Evolutionary conservation across 2,888 invertebrate genomes (phyloP).

Genomic region (Drosophila leonis): DNA sequence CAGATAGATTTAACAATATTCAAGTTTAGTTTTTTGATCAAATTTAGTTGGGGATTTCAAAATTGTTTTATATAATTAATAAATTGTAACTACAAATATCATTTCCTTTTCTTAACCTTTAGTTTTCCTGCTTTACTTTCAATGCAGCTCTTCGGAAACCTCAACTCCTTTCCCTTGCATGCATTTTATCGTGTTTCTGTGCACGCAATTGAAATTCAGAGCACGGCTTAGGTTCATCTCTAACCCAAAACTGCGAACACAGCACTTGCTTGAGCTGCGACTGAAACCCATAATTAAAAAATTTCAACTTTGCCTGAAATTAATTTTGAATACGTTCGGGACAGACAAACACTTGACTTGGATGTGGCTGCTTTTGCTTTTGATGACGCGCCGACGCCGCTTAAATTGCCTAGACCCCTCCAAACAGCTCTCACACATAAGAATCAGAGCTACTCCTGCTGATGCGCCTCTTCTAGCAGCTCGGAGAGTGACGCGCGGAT

Average conservation of each 20-base stretch:
- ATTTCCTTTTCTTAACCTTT: not conserved
- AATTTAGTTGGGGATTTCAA: too few relatives aligned
- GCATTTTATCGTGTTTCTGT: not conserved
- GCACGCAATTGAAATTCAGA: slow-evolving; percentile 25
- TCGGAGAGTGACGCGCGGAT: slow-evolving; percentile 69
- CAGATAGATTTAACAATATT: too few relatives aligned
- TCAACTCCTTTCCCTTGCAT: not conserved
- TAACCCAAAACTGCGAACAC: slow-evolving; percentile 23
- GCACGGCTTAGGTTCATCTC: slow-evolving; percentile 44
- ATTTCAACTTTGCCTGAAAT: slow-evolving; percentile 75
- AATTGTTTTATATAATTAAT: too few relatives aligned
- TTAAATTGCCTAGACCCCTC: slow-evolving; percentile 70
- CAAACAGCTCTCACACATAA: slow-evolving; percentile 32
- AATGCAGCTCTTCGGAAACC: not conserved
- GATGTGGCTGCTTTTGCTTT: slow-evolving; percentile 61
- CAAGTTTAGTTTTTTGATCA: too few relatives aligned
- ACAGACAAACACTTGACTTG: slow-evolving; percentile 73
- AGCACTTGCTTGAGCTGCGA: slow-evolving; percentile 30
- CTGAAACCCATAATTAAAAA: slow-evolving; percentile 78
- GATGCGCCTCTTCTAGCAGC: slow-evolving; percentile 1
- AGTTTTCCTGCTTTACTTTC: not conserved
- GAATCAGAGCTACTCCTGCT: slow-evolving; percentile 23
- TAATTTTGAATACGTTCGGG: slow-evolving; percentile 71
- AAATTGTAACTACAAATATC: not conserved
- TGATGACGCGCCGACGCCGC: slow-evolving; percentile 71